Base-by-base conservation (phyloP, 2,113 vertebrate genomes). In the Rhynchopsitta pachyrhyncha region DNA sequence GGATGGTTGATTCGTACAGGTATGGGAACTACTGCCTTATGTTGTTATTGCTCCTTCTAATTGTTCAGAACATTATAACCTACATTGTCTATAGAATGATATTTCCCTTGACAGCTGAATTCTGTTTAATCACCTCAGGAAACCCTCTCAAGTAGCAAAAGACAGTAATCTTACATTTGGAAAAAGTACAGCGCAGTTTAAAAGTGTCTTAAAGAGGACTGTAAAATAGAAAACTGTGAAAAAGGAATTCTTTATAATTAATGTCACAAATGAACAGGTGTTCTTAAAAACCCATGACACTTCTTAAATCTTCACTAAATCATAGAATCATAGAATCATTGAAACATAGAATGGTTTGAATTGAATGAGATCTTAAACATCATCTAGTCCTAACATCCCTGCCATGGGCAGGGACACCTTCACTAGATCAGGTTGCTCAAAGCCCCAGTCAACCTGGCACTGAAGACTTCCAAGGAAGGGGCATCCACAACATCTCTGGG, bases 371-470 rank as follows among this genome's bases (percentile, higher is more conserved):
- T 11, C 23, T 57, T 41, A 67, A 85, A 60, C 7, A 46, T 14
- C 1, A 50, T 5, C 35, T 35, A 3, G 8, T 44, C 28, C 57
- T 10, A 60, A 7, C 0, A 4, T 3, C 0, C 23, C 6, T 35
- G 24, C 20, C 25, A 37, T 22, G 13, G n/a, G 28, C 27, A 17
- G 13, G 28, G 8, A 50, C 15, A 18, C 5, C 13, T 50, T 44
- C 31, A 33, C 16, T 8, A n/a, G 9, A 46, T 2, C 6, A 25
- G 15, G 23, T 57, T 77, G 3, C 12, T 37, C 35, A 33, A 73
- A 41, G 29, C 8, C 10, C 7, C 16, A 19, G 33, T 8, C 37
- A 41, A 4, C 13, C 17, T 17, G 15, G 8, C 16, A 23, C 39
- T 41, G 24, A 57, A 63, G 14, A 17, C 41, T 49, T n/a, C 17